Percentiles rank a stretch among this genome's conserved stretches.
Evolutionary conservation across 2,888 invertebrate species (phyloP).

Genomic region (Meiosimyza platycephala): DNA sequence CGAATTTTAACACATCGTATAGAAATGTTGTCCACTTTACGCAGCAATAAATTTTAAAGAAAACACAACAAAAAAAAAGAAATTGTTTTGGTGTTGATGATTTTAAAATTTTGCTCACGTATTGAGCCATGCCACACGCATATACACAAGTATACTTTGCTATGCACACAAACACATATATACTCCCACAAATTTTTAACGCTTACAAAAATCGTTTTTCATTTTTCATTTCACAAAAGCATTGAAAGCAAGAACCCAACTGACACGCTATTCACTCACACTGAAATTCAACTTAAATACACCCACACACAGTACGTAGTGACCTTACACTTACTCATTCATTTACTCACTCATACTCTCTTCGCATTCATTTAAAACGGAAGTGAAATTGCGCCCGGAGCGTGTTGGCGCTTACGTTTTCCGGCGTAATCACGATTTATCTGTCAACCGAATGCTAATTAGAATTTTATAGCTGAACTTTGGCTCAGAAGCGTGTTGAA

Average conservation of each 20-base stretch:
- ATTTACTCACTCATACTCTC: too few species aligned
- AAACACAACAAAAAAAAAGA: neutral
- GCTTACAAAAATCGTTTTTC: neutral
- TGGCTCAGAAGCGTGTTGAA: neutral
- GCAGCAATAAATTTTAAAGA: neutral
- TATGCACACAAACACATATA: neutral
- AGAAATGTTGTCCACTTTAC: constrained; percentile 3
- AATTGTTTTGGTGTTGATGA: neutral
- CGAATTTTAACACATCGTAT: too few species aligned
- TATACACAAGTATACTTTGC: neutral
- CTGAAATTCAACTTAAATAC: constrained; percentile 1
- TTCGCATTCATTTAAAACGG: constrained; percentile 32
- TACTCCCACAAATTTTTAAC: neutral
- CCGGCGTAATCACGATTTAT: constrained; percentile 67
- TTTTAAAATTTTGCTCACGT: constrained; percentile 33
- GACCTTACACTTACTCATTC: neutral
- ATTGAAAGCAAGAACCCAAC: constrained; percentile 26
- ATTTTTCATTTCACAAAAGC: constrained; percentile 12
- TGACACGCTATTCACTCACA: constrained; percentile 39
- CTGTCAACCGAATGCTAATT: constrained; percentile 68
- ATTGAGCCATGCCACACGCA: constrained; percentile 14
- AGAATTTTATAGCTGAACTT: constrained; percentile 59
- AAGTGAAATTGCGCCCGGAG: constrained; percentile 58
- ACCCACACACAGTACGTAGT: constrained; percentile 36
- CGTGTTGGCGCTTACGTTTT: constrained; percentile 62